phyloP scores from a whole-genome alignment of 30 jellyfish, hydroid and myxozoan genomes.

The Turritopsis dohrnii region DNA sequence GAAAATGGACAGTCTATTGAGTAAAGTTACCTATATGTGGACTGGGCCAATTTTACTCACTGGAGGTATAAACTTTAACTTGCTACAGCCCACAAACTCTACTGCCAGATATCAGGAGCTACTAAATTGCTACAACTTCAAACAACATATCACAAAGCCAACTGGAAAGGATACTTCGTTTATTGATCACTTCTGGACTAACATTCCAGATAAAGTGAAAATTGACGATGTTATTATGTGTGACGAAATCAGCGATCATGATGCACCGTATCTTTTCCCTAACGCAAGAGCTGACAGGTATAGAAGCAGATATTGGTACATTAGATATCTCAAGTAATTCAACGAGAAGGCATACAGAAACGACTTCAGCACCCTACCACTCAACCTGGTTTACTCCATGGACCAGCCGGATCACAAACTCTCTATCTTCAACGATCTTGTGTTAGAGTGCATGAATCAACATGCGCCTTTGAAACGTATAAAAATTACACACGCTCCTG shows the following conservation, averaged over 20 bases:
- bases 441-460: background rate
- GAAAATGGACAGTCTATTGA: background rate
- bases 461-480: background rate
- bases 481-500: background rate
- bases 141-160: slow-evolving; percentile 39
- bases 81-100: background rate
- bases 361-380: background rate
- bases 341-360: background rate
- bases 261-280: background rate
- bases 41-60: slow-evolving; percentile 23
- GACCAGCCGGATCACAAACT: background rate
- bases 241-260: slow-evolving; percentile 41
- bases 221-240: slow-evolving; percentile 30
- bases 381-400: background rate
- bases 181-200: slow-evolving; percentile 49
- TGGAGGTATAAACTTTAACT: slow-evolving; percentile 53
- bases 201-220: slow-evolving; percentile 18
- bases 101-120: slow-evolving; percentile 23
- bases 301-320: background rate
- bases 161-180: slow-evolving; percentile 42
- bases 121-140: slow-evolving; percentile 31
- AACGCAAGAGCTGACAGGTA: background rate
- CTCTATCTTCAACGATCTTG: background rate
- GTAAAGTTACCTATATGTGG: background rate
- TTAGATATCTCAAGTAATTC: background rate